phyloP scores from a whole-genome alignment of 2,888 invertebrate genomes.

The Entomobrya proxima region DNA sequence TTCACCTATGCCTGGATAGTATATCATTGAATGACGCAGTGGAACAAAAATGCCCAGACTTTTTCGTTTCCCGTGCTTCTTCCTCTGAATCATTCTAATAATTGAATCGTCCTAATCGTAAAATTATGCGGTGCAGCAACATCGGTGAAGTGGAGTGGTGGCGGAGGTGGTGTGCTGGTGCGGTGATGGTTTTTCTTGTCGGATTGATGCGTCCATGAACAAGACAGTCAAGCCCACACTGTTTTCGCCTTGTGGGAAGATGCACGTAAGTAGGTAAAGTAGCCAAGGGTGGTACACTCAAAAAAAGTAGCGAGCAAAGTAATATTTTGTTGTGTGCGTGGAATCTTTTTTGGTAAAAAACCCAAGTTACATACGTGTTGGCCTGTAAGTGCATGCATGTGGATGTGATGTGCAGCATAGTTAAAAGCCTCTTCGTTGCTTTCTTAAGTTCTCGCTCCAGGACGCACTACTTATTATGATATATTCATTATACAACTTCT shows the following conservation, averaged over 20 bases:
- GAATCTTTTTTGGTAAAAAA: background rate
- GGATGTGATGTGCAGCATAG: background rate
- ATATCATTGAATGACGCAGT: background rate
- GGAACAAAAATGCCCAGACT: background rate
- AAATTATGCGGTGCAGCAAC: background rate
- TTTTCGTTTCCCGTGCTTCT: background rate
- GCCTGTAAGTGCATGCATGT: background rate
- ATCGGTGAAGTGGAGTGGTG: background rate
- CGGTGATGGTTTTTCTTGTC: slow-evolving; percentile 11
- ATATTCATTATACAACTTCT: too few relatives aligned
- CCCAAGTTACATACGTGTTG: slow-evolving; percentile 10
- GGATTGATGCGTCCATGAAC: slow-evolving; percentile 2
- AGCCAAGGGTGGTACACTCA: slow-evolving; percentile 54
- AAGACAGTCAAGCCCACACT: slow-evolving; percentile 20
- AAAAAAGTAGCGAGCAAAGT: background rate
- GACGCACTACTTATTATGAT: slow-evolving; percentile 1
- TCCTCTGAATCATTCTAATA: background rate
- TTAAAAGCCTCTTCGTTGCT: slow-evolving; percentile 26
- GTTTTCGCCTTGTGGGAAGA: slow-evolving; percentile 44
- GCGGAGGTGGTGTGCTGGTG: too few relatives aligned
- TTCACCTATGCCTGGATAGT: slow-evolving; percentile 2
- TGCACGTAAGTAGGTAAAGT: slow-evolving; percentile 56
- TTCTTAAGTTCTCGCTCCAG: background rate
- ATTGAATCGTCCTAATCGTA: background rate
- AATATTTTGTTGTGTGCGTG: background rate